phyloP scores from a whole-genome alignment of 2,888 invertebrate species.

The Sepioteuthis lessoniana region DNA sequence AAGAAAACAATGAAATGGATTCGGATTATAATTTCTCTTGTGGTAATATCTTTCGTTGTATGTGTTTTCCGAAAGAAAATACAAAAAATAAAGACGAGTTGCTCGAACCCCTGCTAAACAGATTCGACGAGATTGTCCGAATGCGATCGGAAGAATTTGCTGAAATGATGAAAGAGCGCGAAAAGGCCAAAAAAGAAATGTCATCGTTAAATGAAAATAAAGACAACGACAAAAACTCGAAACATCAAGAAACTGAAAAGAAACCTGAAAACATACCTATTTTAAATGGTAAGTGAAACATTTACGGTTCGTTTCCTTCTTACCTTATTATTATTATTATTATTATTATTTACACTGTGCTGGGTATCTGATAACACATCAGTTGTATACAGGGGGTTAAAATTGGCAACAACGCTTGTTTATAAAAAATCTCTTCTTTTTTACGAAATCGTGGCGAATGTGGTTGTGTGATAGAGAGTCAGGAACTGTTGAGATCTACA shows the following conservation, averaged over 20 bases:
- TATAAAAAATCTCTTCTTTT: too few species aligned
- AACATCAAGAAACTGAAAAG: neutral
- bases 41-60: constrained; percentile 65
- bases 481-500: too few species aligned
- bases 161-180: neutral
- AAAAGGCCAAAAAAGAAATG: neutral
- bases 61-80: constrained; percentile 59
- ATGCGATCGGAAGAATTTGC: neutral
- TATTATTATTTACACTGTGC: too few species aligned
- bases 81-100: neutral
- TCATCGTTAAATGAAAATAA: neutral
- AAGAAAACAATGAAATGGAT: constrained; percentile 50
- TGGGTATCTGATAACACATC: too few species aligned
- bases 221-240: neutral
- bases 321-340: neutral
- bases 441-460: too few species aligned
- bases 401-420: too few species aligned
- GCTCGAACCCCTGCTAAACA: neutral
- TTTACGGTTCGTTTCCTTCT: neutral
- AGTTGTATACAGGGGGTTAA: too few species aligned
- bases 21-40: constrained; percentile 66
- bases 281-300: neutral
- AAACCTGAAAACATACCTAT: neutral
- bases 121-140: neutral
- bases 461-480: too few species aligned